Conservation (phyloP, 1,140 invertebrate species). For the Riptortus pedestris region DNA sequence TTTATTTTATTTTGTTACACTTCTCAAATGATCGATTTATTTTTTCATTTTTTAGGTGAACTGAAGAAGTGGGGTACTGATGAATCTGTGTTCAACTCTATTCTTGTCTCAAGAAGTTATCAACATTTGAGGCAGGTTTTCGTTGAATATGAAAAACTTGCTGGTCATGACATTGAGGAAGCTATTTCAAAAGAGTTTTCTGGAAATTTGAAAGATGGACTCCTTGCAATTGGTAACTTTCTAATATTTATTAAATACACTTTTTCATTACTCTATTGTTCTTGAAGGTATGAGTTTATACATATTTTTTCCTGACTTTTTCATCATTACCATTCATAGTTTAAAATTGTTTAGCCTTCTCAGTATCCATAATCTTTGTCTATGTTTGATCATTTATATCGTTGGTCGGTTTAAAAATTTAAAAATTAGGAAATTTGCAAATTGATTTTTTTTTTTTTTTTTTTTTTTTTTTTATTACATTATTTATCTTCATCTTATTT, state of each 20-base stretch:
- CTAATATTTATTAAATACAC: not conserved
- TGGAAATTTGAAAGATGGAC: conserved; percentile 51
- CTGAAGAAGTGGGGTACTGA: conserved; percentile 66
- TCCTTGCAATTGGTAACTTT: conserved; percentile 50
- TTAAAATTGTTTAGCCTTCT: too few species aligned
- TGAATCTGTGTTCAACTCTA: conserved; percentile 74
- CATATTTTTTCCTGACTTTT: too few species aligned
- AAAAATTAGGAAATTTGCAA: too few species aligned
- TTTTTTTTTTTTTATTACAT: too few species aligned
- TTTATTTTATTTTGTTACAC: too few species aligned
- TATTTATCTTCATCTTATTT: too few species aligned
- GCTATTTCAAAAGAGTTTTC: conserved; percentile 61
- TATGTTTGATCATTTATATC: too few species aligned
- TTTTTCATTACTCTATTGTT: not conserved
- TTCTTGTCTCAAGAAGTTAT: conserved; percentile 65
- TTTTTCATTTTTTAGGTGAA: not conserved
- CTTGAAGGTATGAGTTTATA: not conserved
- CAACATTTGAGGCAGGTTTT: conserved; percentile 65
- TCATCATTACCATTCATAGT: too few species aligned
- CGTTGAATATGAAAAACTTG: conserved; percentile 47
- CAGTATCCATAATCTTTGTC: too few species aligned
- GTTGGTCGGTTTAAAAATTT: too few species aligned
- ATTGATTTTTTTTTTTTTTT: too few species aligned
- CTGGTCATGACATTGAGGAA: conserved; percentile 55
- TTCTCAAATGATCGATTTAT: too few species aligned